Conservation (phyloP, 2,113 vertebrate genomes). For the Rattus rattus region DNA sequence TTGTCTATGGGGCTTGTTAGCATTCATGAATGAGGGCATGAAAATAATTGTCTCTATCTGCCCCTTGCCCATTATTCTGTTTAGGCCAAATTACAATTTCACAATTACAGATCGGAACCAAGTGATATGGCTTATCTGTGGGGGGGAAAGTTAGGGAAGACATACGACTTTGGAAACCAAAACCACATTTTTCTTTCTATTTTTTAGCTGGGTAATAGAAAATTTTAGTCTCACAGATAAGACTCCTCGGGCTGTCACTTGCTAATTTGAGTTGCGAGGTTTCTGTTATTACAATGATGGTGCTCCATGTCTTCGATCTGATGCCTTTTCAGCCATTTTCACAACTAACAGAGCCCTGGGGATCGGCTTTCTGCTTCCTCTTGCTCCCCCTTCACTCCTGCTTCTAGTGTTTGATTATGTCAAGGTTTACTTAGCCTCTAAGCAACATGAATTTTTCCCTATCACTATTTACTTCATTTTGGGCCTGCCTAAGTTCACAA, state of each 20-base stretch:
- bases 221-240: neutral
- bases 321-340: neutral
- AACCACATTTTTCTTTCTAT: neutral
- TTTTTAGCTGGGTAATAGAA: neutral
- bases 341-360: neutral
- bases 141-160: neutral
- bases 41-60: conserved; percentile 9
- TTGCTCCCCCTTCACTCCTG: neutral
- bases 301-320: neutral
- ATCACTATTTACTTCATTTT: neutral
- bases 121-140: neutral
- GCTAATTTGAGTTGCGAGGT: neutral
- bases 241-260: neutral
- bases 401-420: neutral
- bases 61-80: neutral
- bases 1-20: neutral
- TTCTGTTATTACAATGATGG: neutral
- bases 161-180: neutral
- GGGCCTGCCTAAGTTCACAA: neutral
- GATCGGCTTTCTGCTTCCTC: neutral
- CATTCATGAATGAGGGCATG: conserved; percentile 12
- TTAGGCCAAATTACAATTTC: conserved; percentile 53
- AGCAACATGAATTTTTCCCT: neutral
- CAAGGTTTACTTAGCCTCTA: neutral
- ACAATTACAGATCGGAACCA: conserved; percentile 34